Evolutionary conservation across 64 coral and sea anemone genomes (phyloP).

Genomic region (Pachyseris speciosa): DNA sequence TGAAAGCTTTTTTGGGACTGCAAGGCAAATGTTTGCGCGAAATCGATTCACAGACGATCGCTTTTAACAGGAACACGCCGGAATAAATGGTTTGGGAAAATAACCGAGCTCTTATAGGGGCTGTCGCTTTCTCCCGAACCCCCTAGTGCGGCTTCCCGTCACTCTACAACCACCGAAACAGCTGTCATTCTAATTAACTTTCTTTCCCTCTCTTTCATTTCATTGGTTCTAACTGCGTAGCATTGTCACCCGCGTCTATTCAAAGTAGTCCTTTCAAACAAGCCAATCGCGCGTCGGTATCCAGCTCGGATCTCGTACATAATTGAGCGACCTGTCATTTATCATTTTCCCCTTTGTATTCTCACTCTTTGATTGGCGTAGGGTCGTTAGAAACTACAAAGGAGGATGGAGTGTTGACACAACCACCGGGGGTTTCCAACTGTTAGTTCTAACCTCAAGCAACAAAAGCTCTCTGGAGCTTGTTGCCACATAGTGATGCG

Average conservation of each 20-base stretch:
- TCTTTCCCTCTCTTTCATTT: slow-evolving; percentile 73
- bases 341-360: slow-evolving; percentile 59
- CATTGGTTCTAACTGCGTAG: slow-evolving; percentile 74
- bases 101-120: slow-evolving; percentile 82
- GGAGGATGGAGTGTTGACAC: slow-evolving; percentile 40
- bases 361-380: slow-evolving; percentile 54
- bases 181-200: slow-evolving; percentile 99
- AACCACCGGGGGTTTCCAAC: slow-evolving; percentile 70
- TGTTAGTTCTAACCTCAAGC: slow-evolving; percentile 82
- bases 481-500: slow-evolving; percentile 51
- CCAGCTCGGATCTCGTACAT: slow-evolving; percentile 77
- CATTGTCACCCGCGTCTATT: slow-evolving; percentile 87
- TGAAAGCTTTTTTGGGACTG: background rate
- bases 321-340: slow-evolving; percentile 81
- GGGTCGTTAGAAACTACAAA: slow-evolving; percentile 41
- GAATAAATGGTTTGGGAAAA: slow-evolving; percentile 26
- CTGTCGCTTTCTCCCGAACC: slow-evolving; percentile 66
- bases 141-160: slow-evolving; percentile 83
- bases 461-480: slow-evolving; percentile 75
- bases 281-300: slow-evolving; percentile 59
- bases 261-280: slow-evolving; percentile 21
- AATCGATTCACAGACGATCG: background rate
- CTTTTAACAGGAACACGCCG: slow-evolving; percentile 9
- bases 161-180: slow-evolving; percentile 69
- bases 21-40: background rate